Evolutionary conservation across 2,797 vertebrate species (phyloP), one percentile per base, ranked within the genome.

Genomic region (Acropternis orthonyx): DNA sequence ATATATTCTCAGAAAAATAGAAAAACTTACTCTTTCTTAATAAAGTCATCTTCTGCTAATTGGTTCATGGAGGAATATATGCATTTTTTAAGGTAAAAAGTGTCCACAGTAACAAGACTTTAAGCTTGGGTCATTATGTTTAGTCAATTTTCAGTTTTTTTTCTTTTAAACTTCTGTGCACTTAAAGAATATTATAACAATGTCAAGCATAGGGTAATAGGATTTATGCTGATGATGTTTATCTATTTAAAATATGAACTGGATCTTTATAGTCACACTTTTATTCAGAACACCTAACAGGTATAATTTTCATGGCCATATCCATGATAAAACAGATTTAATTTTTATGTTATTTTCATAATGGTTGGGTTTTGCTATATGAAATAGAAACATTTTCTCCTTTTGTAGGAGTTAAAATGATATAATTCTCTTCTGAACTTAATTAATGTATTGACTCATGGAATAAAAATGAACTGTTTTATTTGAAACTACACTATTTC

Each of bases 301-400:
- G 6, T 21, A 23, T 71, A 37, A 85, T 43, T 87, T 28, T 24
- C 24, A 67, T 41, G 26, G 28, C 19, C 11, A 14, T 55, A 41
- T 67, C 32, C 4, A 14, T 68, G 41, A 32, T 43, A 83, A 75
- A 2, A 78, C 7, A 32, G 19, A 41, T 22, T 56, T 52, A 5
- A 22, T 28, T 63, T 69, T 66, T 68, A 34, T 3, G 34, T 2
- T 3, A 46, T 82, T 88, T 79, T 71, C 16, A 51, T 65, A 75
- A 36, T 12, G 9, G 10, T 28, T 63, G 30, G n/a, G 63, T 80
- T 71, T 88, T 79, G 14, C 34, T 37, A 10, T 69, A 37, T 76
- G 12, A 73, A 94, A 76, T 90, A 73, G 17, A 92, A 88, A 81
- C 58, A 87, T 92, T 87, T 94, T 87, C 34, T 84, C 7, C 3